Base-by-base conservation (phyloP, 37 sponge, comb jelly and placozoan genomes). In the Petrosia ficiformis region DNA sequence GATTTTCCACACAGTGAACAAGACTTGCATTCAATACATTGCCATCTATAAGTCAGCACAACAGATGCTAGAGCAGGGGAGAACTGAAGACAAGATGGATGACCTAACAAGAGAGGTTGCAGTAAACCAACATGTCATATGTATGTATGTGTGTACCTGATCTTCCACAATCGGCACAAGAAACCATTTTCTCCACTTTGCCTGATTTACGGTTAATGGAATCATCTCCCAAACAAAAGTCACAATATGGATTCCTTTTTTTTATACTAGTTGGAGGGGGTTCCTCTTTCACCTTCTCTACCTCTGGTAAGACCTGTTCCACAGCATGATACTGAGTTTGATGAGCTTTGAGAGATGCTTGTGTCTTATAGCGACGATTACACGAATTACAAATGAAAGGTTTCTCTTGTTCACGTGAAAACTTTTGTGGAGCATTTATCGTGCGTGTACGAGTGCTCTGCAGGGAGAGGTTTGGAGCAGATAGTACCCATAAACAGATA, bases 1-100 rank as follows among this genome's bases (percentile, higher is more conserved):
- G 94, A 86, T 21, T 81, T 92, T 44, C 93, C 95, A 77, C 99
- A 98, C 38, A 98, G 77, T 31, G 85, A 86, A 67, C 99, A 98
- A 16, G 93, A 87, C 68, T 98, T 98, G 87, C 99, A 98, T 81
- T 98, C 99, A 33, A 98, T 92, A 78, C 99, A 98, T 84, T 98
- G 95, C 99, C 99, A 98, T n/a, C 87, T 79, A 70, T 98, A 98
- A 56, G 87, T 87, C 76, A 78, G 71, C 5, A 98, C 95, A 8
- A 80, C 85, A 28, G 73, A 81, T 2, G 91, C 80, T 44, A 98
- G 77, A 4, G 68, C 42, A 11, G 90, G 86, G 32, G 91, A 80
- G 77, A 95, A 98, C 70, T 92, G 86, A 57, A 98, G 86, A 61
- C 99, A 98, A 19, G 96, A 87, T 39, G 95, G 90, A 40, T 98